phyloP scores from a whole-genome alignment of 2,797 vertebrate genomes.

The Premnoplex brunnescens region DNA sequence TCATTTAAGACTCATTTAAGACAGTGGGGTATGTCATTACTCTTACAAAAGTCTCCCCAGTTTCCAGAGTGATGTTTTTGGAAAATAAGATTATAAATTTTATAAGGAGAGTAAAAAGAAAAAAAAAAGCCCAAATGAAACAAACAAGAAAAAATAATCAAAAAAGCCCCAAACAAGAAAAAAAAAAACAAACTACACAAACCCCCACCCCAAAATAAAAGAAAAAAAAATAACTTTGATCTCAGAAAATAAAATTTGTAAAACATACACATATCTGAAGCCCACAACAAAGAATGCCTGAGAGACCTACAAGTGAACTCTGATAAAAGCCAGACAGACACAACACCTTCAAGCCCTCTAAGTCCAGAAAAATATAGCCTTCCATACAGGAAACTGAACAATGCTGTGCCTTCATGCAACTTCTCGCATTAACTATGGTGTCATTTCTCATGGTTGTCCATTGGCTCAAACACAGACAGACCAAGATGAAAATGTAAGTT shows the following conservation, averaged over 20 bases:
- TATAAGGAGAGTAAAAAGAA: not conserved
- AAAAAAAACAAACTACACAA: too few species aligned
- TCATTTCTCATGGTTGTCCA: not conserved
- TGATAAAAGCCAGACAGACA: not conserved
- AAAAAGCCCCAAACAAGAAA: too few species aligned
- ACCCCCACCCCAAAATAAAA: not conserved
- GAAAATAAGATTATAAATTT: not conserved
- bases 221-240: not conserved
- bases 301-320: not conserved
- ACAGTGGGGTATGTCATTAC: not conserved
- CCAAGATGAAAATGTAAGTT: not conserved
- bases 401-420: not conserved
- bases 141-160: too few species aligned
- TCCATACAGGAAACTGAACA: not conserved
- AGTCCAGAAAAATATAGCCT: not conserved
- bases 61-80: not conserved
- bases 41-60: not conserved
- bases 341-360: not conserved
- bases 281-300: not conserved
- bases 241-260: not conserved
- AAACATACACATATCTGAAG: not conserved
- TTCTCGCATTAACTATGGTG: fast-evolving
- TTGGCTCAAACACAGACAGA: not conserved
- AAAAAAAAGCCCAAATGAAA: not conserved
- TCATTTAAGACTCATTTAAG: not conserved